phyloP scores from a whole-genome alignment of 2,113 vertebrate genomes.

The Apistogramma diplotaenia region DNA sequence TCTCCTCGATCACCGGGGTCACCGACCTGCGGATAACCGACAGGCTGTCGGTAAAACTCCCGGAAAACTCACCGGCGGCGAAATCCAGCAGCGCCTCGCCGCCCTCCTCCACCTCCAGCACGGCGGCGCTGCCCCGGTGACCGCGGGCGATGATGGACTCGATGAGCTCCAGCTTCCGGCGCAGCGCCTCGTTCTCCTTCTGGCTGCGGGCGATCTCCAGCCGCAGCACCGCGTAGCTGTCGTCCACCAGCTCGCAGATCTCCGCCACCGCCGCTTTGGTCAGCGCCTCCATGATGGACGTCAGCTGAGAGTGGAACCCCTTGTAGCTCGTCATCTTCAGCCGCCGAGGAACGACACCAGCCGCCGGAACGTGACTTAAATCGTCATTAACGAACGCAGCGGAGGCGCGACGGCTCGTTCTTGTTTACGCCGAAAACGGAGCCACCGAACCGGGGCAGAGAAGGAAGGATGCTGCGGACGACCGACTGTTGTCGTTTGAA shows the following conservation, averaged over 20 bases:
- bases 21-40: not conserved
- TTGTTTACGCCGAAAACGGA: accelerated
- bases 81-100: not conserved
- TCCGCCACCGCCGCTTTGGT: constrained; percentile 64
- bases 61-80: constrained; percentile 29
- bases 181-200: constrained; percentile 63
- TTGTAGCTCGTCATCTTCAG: constrained; percentile 42
- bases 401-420: not conserved
- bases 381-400: accelerated
- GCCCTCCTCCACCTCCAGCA: not conserved
- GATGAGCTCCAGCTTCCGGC: constrained; percentile 63
- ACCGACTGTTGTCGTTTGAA: not conserved
- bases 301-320: constrained; percentile 59
- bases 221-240: constrained; percentile 53
- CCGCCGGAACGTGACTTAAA: not conserved
- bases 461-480: not conserved
- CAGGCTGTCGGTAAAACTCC: too few species aligned
- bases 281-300: constrained; percentile 72
- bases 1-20: not conserved
- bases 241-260: constrained; percentile 70
- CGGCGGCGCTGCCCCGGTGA: constrained; percentile 1
- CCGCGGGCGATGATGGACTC: constrained; percentile 63
- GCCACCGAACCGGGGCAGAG: accelerated
- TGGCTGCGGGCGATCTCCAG: constrained; percentile 59
- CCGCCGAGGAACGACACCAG: not conserved